Evolutionary conservation across 1,140 invertebrate species (phyloP), one percentile per base, ranked within the genome.

Genomic region (Drosophila truncata): DNA sequence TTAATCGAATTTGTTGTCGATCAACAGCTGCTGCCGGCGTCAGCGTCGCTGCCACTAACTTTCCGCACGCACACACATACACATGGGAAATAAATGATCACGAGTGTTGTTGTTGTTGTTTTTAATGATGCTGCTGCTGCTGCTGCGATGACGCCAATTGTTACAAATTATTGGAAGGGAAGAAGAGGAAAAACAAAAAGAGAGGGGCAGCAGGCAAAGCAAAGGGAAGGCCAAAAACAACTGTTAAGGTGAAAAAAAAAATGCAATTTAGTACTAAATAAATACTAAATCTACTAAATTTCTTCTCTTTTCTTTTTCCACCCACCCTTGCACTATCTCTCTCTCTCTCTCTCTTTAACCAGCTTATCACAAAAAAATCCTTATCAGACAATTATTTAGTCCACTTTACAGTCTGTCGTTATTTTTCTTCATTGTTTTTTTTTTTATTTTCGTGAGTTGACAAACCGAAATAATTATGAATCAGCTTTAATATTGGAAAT

Each of bases 1-100:
- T 88, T 87, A 87, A 87, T 87, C 84, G 84, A 87, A 87, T 88
- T 88, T 83, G 84, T 88, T 87, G 84, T 63, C 80, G 84, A 85
- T 85, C 82, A 86, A 59, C 81, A 79, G 44, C 82, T 78, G 59
- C 78, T 65, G 67, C 46, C 52, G 42, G 55, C 44, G 75, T 23
- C 20, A 41, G 20, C 66, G 73, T 46, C 31, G 62, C 74, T 42
- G 82, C 46, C 69, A 54, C 60, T 72, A 67, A 74, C 74, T 66
- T 52, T 70, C 72, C 79, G 62, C 78, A 76, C 74, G 66, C 58
- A 78, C 29, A 69, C 57, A 79, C 47, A 70, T 37, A 67, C 33
- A 20, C 27, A 29, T 33, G 37, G 39, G 66, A 71, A 66, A 46
- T 69, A 70, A 59, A 49, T 66, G 54, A 77, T 55, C 55, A 71